Conservation (phyloP, 2,113 vertebrate genomes). For the Trinectes maculatus region DNA sequence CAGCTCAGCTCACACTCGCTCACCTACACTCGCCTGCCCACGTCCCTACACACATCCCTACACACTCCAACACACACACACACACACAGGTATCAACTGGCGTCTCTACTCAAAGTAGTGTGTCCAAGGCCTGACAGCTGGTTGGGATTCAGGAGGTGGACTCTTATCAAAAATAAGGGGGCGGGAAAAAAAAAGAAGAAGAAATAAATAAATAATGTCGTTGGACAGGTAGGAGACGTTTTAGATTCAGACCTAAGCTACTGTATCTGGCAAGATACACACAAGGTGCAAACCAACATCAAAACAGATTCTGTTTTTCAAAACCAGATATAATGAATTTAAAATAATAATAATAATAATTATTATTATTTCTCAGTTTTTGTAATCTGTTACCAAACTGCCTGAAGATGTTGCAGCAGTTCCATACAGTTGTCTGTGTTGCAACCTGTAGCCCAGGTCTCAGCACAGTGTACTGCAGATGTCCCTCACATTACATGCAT, state of each 20-base stretch:
- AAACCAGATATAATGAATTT: no score
- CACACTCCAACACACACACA: not conserved
- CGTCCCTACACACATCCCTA: constrained; percentile 17
- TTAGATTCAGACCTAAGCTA: no score
- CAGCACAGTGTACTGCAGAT: no score
- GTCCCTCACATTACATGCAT: no score
- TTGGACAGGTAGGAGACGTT: constrained; percentile 40
- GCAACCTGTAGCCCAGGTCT: no score
- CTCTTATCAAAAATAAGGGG: constrained; percentile 33
- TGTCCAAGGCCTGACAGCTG: constrained; percentile 60
- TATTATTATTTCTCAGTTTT: no score
- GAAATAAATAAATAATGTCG: constrained; percentile 50
- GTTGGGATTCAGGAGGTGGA: constrained; percentile 53
- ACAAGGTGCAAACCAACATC: no score
- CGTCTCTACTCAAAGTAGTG: constrained; percentile 38
- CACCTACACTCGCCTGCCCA: no score
- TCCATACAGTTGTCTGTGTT: no score
- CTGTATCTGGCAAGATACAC: no score
- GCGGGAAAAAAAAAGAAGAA: not conserved
- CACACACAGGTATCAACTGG: constrained; percentile 22
- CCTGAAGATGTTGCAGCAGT: constrained; percentile 1
- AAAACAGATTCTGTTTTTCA: no score
- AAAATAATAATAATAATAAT: no score
- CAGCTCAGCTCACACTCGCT: constrained; percentile 8
- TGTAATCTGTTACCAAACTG: not conserved